Conservation (phyloP, 2,113 vertebrate species). For the Psilopogon haemacephalus region DNA sequence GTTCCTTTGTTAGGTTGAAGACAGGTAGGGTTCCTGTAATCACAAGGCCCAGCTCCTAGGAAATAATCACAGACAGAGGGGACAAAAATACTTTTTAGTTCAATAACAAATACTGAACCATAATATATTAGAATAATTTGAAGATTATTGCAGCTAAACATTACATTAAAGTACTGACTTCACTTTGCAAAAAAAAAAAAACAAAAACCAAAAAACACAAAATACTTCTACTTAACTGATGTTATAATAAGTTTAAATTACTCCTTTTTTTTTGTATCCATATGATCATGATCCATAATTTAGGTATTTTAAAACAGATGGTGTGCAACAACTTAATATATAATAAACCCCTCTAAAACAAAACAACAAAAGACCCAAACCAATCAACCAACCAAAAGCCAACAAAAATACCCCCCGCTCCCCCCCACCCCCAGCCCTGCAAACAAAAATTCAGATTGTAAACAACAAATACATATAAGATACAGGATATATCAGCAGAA, state of each 20-base stretch:
- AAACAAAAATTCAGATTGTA: background rate
- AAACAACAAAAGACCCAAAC: too few species aligned
- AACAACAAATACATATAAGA: background rate
- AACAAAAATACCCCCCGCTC: too few species aligned
- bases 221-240: background rate
- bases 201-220: too few species aligned
- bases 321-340: background rate
- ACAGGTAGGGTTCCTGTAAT: slow-evolving; percentile 92
- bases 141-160: background rate
- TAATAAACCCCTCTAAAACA: background rate
- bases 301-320: background rate
- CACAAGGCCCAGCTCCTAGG: slow-evolving; percentile 89
- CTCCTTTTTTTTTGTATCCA: background rate
- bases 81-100: background rate
- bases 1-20: slow-evolving; percentile 87
- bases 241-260: background rate
- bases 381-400: too few species aligned
- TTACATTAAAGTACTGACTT: background rate
- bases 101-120: background rate
- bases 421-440: too few species aligned
- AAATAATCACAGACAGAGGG: background rate
- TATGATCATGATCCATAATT: background rate
- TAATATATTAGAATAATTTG: background rate
- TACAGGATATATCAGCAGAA: background rate
- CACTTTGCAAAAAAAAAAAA: background rate